Conservation (phyloP, 2,888 invertebrate species). For the Dolichopus griseipennis region DNA sequence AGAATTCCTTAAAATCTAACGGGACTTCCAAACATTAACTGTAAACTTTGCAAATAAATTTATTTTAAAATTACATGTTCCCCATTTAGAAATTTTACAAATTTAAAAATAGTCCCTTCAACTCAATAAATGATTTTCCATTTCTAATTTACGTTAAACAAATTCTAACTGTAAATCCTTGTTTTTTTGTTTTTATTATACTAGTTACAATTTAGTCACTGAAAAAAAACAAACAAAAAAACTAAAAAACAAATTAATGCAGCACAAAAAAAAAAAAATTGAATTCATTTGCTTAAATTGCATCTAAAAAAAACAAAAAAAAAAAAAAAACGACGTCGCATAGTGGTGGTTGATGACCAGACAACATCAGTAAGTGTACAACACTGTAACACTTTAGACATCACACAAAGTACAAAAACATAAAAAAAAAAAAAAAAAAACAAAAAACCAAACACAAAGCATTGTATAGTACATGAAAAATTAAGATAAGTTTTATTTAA, state of each 20-base stretch:
- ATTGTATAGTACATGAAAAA: not conserved
- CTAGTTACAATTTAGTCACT: not conserved
- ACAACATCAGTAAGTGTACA: not conserved
- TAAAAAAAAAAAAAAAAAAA: not conserved
- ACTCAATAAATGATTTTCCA: too few species aligned
- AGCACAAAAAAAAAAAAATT: not conserved
- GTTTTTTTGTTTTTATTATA: too few species aligned
- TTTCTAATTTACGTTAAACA: too few species aligned
- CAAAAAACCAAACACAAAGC: not conserved
- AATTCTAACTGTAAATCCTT: too few species aligned
- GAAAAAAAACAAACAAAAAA: not conserved
- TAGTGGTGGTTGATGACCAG: not conserved
- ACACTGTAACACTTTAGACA: not conserved
- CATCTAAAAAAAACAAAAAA: not conserved
- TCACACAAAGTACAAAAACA: not conserved
- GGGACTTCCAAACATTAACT: too few species aligned
- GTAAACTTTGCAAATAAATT: too few species aligned
- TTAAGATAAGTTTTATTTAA: not conserved
- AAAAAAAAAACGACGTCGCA: too few species aligned
- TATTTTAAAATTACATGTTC: too few species aligned
- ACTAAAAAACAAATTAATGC: not conserved
- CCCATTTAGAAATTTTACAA: too few species aligned
- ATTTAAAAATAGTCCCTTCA: too few species aligned
- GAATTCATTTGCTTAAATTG: not conserved
- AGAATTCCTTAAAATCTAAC: too few species aligned